Evolutionary conservation across 1,140 invertebrate genomes (phyloP).

Genomic region (Macrotrachela quadricornifera): DNA sequence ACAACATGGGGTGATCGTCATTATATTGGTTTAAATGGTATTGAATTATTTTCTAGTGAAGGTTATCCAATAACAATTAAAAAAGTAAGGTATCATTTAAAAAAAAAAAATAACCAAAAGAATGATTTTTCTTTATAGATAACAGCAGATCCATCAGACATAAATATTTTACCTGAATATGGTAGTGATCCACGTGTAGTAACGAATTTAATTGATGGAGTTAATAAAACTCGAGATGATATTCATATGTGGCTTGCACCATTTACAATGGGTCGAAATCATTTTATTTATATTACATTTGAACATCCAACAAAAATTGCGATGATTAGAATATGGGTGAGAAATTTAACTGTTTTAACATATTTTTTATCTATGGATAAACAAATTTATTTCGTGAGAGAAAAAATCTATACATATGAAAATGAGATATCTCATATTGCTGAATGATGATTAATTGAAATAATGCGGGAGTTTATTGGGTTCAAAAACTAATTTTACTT

Average conservation of each 20-base stretch:
- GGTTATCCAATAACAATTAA: conserved; percentile 34
- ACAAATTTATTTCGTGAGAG: no score
- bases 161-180: conserved; percentile 39
- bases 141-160: conserved; percentile 37
- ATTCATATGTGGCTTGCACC: conserved; percentile 50
- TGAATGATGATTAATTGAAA: no score
- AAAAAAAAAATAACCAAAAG: conserved; percentile 36
- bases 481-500: no score
- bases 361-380: not conserved
- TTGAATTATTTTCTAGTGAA: conserved; percentile 47
- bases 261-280: conserved; percentile 35
- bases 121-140: conserved; percentile 33
- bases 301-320: conserved; percentile 38
- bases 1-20: conserved; percentile 60
- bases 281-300: conserved; percentile 41
- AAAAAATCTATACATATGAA: no score
- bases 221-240: conserved; percentile 50
- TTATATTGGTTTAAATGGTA: conserved; percentile 54
- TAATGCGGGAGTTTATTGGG: no score
- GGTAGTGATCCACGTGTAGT: conserved; percentile 39
- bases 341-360: conserved; percentile 14
- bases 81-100: conserved; percentile 19
- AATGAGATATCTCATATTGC: no score
- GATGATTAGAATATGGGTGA: conserved; percentile 54
- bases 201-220: conserved; percentile 44